phyloP scores from a whole-genome alignment of 2,113 vertebrate genomes.

The Jaculus jaculus region DNA sequence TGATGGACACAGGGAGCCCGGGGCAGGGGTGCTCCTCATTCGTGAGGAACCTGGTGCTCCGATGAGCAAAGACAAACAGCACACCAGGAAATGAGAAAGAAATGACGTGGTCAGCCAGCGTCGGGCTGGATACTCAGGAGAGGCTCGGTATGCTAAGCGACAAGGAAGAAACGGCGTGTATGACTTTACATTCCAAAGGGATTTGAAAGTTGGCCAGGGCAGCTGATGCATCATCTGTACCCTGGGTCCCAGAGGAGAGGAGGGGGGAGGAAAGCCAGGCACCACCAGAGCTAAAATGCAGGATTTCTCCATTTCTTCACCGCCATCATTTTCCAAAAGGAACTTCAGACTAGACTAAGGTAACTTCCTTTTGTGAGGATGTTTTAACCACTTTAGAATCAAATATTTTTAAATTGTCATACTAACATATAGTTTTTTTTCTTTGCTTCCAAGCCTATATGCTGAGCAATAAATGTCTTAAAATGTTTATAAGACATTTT shows the following conservation, averaged over 20 bases:
- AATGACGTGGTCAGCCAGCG: rapidly evolving
- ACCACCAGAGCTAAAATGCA: background rate
- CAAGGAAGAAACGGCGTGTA: background rate
- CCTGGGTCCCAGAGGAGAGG: background rate
- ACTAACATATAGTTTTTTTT: background rate
- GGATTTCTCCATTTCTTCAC: background rate
- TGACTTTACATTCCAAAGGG: background rate
- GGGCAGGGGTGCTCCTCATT: no score
- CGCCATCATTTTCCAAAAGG: constrained; percentile 1
- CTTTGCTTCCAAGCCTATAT: constrained; percentile 52
- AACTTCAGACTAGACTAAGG: background rate
- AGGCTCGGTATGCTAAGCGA: background rate
- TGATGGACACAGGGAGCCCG: no score
- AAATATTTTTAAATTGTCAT: constrained; percentile 36
- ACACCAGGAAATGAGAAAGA: background rate
- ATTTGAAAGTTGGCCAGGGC: background rate
- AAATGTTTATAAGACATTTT: constrained; percentile 41
- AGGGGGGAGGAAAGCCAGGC: background rate
- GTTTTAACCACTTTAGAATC: constrained; percentile 16
- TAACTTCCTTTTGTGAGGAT: background rate
- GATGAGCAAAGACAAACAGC: background rate
- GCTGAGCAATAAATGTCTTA: constrained; percentile 38
- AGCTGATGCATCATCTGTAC: background rate
- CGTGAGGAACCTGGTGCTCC: background rate
- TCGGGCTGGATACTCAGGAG: background rate